These are phyloP conservation scores for Acipenser transmontanus DNA, from an alignment of 2,797 vertebrate species.

Conservation along the genomic window DNA sequence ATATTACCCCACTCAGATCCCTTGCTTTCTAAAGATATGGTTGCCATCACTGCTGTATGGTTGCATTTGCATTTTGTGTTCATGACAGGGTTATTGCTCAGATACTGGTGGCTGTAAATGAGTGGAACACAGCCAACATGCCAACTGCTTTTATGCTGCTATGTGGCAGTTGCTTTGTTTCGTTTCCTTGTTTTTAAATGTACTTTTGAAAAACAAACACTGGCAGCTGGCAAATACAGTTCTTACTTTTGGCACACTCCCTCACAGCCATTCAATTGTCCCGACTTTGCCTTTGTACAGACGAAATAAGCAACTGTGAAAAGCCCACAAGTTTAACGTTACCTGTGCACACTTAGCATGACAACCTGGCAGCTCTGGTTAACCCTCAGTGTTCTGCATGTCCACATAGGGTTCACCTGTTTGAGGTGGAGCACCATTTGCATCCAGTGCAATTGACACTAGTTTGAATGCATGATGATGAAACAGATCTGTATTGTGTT, in stretches of 20 bases:
- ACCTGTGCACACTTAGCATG: constrained; percentile 43
- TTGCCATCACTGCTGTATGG: no score
- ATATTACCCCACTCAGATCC: no score
- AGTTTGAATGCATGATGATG: no score
- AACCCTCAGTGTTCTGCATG: constrained; percentile 16
- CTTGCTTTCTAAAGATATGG: no score
- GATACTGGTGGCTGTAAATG: neutral
- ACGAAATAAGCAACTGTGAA: constrained; percentile 36
- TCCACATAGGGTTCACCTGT: no score
- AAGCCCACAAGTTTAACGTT: constrained; percentile 37
- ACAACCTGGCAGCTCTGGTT: constrained; percentile 33
- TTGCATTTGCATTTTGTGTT: no score
- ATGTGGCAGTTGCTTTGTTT: neutral
- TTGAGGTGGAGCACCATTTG: no score
- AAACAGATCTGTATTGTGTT: no score
- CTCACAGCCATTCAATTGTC: constrained; percentile 17
- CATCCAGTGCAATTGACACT: no score
- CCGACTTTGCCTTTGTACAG: constrained; percentile 33
- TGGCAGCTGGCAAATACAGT: constrained; percentile 36
- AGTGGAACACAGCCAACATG: neutral
- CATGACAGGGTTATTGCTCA: neutral
- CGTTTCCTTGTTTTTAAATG: constrained; percentile 5
- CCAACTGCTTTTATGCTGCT: neutral
- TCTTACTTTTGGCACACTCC: constrained; percentile 40
- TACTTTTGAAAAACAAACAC: constrained; percentile 26